These are phyloP conservation scores for Drosophila mimica DNA, from an alignment of 2,888 invertebrate genomes.

Conservation along the genomic window DNA sequence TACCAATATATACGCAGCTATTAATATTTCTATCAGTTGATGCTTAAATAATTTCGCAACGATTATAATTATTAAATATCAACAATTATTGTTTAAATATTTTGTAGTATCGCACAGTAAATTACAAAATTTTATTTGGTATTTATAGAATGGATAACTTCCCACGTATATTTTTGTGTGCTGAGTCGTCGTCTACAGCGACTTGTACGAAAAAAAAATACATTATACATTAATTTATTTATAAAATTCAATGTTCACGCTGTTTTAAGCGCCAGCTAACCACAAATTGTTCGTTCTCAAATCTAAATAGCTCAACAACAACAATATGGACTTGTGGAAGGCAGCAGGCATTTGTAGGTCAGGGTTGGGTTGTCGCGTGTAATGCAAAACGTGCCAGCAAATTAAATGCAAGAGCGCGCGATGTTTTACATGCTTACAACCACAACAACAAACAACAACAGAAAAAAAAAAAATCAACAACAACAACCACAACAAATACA, in stretches of 20 bases:
- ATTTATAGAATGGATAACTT: not conserved
- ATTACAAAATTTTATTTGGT: not conserved
- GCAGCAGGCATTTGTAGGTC: constrained; percentile 70
- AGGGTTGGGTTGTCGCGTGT: constrained; percentile 82
- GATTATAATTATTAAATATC: not conserved
- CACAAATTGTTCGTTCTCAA: constrained; percentile 63
- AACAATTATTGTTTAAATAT: not conserved
- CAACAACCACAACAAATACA: not conserved
- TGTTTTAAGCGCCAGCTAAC: constrained; percentile 52
- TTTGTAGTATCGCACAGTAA: constrained; percentile 13
- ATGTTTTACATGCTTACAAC: constrained; percentile 46
- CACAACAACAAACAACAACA: constrained; percentile 30
- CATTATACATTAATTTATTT: constrained; percentile 70
- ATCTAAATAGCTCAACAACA: constrained; percentile 47
- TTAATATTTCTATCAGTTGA: not conserved
- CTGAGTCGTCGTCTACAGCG: constrained; percentile 10
- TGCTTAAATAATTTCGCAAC: not conserved
- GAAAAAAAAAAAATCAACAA: not conserved
- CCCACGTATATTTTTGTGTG: constrained; percentile 2
- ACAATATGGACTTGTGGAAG: constrained; percentile 35
- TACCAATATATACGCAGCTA: not conserved
- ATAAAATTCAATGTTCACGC: constrained; percentile 69
- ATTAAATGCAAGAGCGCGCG: constrained; percentile 71
- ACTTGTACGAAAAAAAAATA: constrained; percentile 25
- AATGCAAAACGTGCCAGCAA: constrained; percentile 78